Evolutionary conservation across 2,113 vertebrate species (phyloP).

Genomic region (Platysteira castanea): DNA sequence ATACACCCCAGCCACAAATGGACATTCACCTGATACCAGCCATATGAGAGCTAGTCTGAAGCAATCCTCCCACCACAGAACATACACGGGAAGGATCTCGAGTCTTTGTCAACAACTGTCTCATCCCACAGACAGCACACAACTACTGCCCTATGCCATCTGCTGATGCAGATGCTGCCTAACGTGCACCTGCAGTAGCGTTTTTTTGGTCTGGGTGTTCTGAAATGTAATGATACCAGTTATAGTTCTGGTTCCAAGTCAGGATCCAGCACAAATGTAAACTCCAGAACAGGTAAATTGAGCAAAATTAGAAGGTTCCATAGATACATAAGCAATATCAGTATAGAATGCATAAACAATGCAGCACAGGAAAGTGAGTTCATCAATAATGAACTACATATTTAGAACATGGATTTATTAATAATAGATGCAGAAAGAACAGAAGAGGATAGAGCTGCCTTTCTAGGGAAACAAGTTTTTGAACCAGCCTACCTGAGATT

Average conservation of each 20-base stretch:
- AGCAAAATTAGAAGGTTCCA: background rate
- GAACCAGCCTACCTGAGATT: background rate
- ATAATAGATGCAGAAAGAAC: background rate
- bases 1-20: background rate
- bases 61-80: background rate
- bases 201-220: background rate
- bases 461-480: background rate
- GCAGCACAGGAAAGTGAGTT: background rate
- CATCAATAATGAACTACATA: background rate
- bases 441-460: background rate
- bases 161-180: background rate
- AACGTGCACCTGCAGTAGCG: background rate
- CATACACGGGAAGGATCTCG: accelerated
- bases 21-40: background rate
- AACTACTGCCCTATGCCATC: background rate
- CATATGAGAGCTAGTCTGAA: background rate
- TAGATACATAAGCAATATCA: background rate
- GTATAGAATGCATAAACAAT: background rate
- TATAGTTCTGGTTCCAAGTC: background rate
- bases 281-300: background rate
- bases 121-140: background rate
- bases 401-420: background rate
- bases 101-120: background rate
- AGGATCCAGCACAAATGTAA: background rate
- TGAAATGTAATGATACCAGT: background rate